These are phyloP conservation scores for Orestias chungarensis DNA, from an alignment of 2,797 vertebrate species.

Conservation along the genomic window DNA sequence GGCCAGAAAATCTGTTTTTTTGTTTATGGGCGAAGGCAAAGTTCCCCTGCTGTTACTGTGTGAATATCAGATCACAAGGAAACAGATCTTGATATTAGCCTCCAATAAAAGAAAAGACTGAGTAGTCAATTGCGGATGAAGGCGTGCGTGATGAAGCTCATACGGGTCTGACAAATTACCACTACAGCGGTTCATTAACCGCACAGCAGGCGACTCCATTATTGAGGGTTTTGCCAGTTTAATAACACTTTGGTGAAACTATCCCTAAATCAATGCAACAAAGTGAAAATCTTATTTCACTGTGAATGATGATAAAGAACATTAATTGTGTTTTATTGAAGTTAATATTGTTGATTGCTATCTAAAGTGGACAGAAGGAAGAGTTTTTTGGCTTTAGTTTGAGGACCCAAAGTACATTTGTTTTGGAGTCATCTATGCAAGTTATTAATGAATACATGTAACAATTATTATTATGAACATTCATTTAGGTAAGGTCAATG, in stretches of 20 bases:
- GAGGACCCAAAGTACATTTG: no score
- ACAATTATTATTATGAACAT: no score
- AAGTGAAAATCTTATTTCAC: not conserved
- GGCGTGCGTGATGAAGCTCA: not conserved
- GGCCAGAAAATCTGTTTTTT: not conserved
- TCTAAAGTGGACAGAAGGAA: no score
- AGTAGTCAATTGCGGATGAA: not conserved
- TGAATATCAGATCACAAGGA: not conserved
- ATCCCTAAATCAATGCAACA: not conserved
- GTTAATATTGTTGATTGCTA: not conserved
- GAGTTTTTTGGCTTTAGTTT: no score
- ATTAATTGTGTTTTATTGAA: not conserved
- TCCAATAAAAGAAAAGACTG: not conserved
- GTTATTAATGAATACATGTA: no score
- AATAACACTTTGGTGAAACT: not conserved
- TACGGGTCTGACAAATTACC: not conserved
- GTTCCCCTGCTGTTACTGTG: not conserved
- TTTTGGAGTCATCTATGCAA: no score
- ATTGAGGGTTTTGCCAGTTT: not conserved
- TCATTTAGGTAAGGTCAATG: no score
- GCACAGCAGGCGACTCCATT: not conserved
- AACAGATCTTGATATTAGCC: not conserved
- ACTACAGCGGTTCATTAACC: not conserved
- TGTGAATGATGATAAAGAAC: not conserved
- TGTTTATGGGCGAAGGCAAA: not conserved